Evolutionary conservation across 1,140 invertebrate genomes (phyloP), one percentile per base, ranked within the genome.

Genomic region (Lysiphlebus fabarum): DNA sequence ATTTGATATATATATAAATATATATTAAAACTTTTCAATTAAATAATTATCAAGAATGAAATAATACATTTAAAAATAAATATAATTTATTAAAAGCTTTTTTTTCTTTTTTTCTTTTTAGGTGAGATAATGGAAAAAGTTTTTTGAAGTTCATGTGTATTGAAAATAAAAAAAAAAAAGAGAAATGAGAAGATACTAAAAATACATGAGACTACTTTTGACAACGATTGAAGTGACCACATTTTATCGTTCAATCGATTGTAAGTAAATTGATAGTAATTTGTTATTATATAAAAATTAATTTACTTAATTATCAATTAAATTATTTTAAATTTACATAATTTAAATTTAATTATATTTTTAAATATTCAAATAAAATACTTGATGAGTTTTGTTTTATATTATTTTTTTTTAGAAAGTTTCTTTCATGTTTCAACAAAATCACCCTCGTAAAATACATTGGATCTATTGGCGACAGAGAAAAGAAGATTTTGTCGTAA

Each of bases 401-500:
- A 9, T 26, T 26, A 26, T 2, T 26, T 2, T 26, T 26, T 26
- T 26, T 26, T 26, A 26, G 17, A 26, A 26, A 58, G 49, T 48
- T 51, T 54, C 43, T 37, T 34, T 36, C 8, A 10, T 26, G 53
- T 33, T 17, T 9, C 6, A 26, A 26, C 42, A 42, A 44, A 55
- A 55, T n/a, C 26, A 33, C 47, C 48, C 40, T 36, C 42, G 42
- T 54, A 54, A 54, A 17, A 42, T 55, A 26, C 33, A 12, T 38
- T 43, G n/a, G 36, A 36, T 6, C 38, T 56, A 53, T 51, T 12
- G 42, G 12, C 26, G 40, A 43, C 11, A 12, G 26, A 26, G 26
- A 17, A 17, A 10, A 10, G 11, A 49, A 49, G n/a, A 38, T 47
- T 12, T n/a, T 8, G 2, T 9, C 7, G 8, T 72, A 74, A 75